Base-by-base conservation (phyloP, 2,888 invertebrate species). In the Callinectes sapidus region DNA sequence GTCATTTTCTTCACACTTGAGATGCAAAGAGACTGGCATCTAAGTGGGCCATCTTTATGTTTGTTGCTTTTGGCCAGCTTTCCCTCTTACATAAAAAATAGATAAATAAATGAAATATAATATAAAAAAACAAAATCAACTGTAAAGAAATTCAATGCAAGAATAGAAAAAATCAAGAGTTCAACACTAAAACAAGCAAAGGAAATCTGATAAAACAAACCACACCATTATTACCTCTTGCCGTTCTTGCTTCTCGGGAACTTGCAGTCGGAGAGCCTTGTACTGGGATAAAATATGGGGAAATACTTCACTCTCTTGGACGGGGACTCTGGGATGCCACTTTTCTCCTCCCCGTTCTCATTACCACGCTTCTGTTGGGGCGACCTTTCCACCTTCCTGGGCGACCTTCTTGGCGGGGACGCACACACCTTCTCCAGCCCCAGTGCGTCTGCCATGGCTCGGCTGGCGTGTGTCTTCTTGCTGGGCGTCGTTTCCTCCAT, bases 261-360 rank as follows among this genome's bases (percentile, higher is more conserved):
- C 23, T 55, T 77, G n/a, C 77, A 77, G 6, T 92, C 90, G 8
- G 90, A n/a, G 10, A 66, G 92, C 39, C 92, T 87, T 39, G 48
- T 42, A 18, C 71, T 90, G 48, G 92, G 92, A 39, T 92, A 90
- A 77, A 92, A 92, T 42, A 92, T 92, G 10, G 92, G 85, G 35
- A 90, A 92, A 35, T 90, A 28, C 55, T 92, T 92, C 1, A 55
- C 71, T n/a, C 71, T 48, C 66, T 87, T 23, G 35, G 87, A 71
- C 3, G 35, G 88, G 10, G 71, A 39, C 42, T 71, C 48, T 42
- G 35, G n/a, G n/a, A 54, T 6, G 28, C 0, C 61, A 23, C 8
- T 13, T 39, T 90, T 8, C 18, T 32, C 48, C 54, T 42, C 39
- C 86, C 35, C 48, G 1, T 28, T 48, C 54, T 87, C 35, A 35